Percentiles rank a stretch among this genome's conserved stretches.
phyloP scores from a whole-genome alignment of 2,888 invertebrate species.

The Dexiosoma caninum region DNA sequence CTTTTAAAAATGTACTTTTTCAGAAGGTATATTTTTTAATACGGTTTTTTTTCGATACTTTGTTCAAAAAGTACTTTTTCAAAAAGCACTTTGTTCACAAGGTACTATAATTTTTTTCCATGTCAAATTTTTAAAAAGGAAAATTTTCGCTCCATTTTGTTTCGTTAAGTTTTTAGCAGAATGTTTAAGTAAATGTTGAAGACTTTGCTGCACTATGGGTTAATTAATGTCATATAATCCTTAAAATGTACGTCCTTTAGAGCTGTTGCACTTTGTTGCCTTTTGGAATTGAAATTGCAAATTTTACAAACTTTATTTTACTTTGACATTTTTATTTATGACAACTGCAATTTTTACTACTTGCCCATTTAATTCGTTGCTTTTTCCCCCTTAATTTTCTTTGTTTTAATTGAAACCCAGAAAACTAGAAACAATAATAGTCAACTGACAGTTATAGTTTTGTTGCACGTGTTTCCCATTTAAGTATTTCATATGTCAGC shows the following conservation, averaged over 20 bases:
- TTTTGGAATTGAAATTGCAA: slow-evolving; percentile 21
- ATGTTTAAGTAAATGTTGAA: not conserved
- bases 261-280: not conserved
- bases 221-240: slow-evolving; percentile 28
- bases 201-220: not conserved
- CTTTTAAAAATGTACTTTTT: too few relatives aligned
- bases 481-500: slow-evolving; percentile 28
- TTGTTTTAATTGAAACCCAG: slow-evolving; percentile 33
- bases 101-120: too few relatives aligned
- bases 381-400: not conserved
- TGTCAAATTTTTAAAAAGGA: too few relatives aligned
- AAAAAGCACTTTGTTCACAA: too few relatives aligned
- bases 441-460: slow-evolving; percentile 28
- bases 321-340: slow-evolving; percentile 61
- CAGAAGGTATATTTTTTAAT: too few relatives aligned
- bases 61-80: too few relatives aligned
- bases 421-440: slow-evolving; percentile 21
- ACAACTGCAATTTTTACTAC: slow-evolving; percentile 56
- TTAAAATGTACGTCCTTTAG: slow-evolving; percentile 22
- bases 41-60: too few relatives aligned
- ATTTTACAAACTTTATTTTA: slow-evolving; percentile 31
- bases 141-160: too few relatives aligned
- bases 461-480: slow-evolving; percentile 1
- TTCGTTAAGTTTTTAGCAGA: too few relatives aligned
- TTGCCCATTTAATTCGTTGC: not conserved